Evolutionary conservation across 64 coral and sea anemone species (phyloP), one percentile per base, ranked within the genome.

Genomic region (Stylophora pistillata): DNA sequence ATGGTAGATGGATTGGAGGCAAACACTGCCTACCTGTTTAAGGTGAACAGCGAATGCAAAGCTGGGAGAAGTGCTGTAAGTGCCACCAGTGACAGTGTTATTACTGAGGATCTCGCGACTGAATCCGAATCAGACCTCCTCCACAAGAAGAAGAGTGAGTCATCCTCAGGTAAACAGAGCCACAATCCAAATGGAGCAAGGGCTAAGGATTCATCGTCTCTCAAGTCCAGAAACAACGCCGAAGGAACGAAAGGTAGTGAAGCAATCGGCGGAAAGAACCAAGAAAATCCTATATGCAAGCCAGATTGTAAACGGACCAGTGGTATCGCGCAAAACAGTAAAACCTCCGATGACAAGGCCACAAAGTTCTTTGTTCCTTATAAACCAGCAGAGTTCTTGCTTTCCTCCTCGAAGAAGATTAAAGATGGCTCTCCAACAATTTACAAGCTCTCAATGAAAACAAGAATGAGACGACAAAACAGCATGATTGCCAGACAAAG

Each of bases 11-110:
- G 72, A 18, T 34, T 74, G 72, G 30, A 37, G 3, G 72, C 72
- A 14, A 47, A 34, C 34, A 74, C 72, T 29, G 30, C 72, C 21
- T 74, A 74, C 30, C 18, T 74, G 29, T 74, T 74, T 14, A 74
- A 20, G 72, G 72, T 74, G 72, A 34, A 47, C 30, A 74, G 72
- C 34, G 12, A 74, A 14, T 74, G 72, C 18, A 74, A 74, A 74
- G 72, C 72, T 18, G 72, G 72, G 14, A 74, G 72, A 31, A 74
- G 72, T 74, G 72, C 14, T 1, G 14, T 74, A 29, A 74, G 72
- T 74, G 72, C 31, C 13, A 0, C 10, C 30, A 74, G 72, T 74
- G 32, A 74, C 72, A 29, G 14, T 2, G 34, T 74, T 20, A 6
- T 18, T 2, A 74, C 72, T 9, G 20, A 74, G 15, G 72, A 74